Base-by-base conservation (phyloP, 2,888 invertebrate genomes). In the Byasa hedistus region DNA sequence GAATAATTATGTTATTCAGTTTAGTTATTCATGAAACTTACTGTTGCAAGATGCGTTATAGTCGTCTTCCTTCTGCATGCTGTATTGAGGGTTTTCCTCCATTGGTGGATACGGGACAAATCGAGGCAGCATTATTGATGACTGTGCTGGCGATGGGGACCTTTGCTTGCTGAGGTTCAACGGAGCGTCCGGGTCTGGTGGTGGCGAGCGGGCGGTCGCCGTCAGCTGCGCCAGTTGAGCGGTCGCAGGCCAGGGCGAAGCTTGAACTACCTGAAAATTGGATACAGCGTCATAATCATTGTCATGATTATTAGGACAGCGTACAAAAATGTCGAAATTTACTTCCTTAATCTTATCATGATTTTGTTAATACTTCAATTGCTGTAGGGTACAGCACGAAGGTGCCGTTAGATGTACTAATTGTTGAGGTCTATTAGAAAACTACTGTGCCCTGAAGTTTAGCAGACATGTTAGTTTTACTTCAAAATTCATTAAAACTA, bases 81-180 rank as follows among this genome's bases (percentile, higher is more conserved):
- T 81, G 69, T 87, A 91, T 2, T 83, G 79, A 51, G 72, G 71
- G 69, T 75, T 81, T 23, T 91, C 91, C 19, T 90, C 90, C 80
- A 91, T 90, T 0, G 86, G 86, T 0, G 87, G 88, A 80, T 91
- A 92, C 57, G 91, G 91, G 66, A 87, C 84, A 69, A 94, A 95
- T 55, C 89, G 80, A 0, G 86, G 90, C 75, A 91, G 76, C 87
- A 90, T 91, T 79, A 95, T 92, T 57, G 94, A 81, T 56, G 81
- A 76, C 57, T 94, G 94, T 83, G 80, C 92, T 71, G 92, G 92
- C 1, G 93, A 92, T 4, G 94, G 94, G 19, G 93, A 92, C 64
- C 97, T 96, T 66, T 98, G 98, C 87, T 98, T 98, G 78, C 95
- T 95, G 63, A 98, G 93, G 88, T 98, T 98, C 56, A 98, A 92